A percentile compares a stretch with the other conserved stretches of the same genome.
These are phyloP conservation scores for Crotalus tigris DNA, from an alignment of 2,113 vertebrate species.

Conservation along the genomic window DNA sequence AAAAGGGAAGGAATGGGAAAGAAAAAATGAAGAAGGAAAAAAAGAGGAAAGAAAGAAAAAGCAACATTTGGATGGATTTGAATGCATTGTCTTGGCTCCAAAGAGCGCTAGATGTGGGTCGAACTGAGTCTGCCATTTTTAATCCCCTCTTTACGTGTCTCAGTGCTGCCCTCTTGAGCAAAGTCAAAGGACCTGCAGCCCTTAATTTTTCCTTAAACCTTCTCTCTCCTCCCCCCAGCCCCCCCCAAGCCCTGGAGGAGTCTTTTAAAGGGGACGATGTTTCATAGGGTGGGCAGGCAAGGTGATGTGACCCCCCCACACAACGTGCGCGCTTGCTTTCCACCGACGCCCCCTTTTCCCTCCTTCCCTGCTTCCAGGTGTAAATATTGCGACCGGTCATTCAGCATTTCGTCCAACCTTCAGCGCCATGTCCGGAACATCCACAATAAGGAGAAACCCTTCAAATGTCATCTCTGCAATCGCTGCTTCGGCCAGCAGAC, in stretches of 20 bases:
- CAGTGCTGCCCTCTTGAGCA: slow-evolving; percentile 67
- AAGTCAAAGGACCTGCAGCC: rapidly evolving
- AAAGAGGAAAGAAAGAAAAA: neutral
- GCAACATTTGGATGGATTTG: neutral
- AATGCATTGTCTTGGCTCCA: neutral
- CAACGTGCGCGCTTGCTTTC: too few relatives aligned
- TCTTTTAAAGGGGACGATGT: neutral
- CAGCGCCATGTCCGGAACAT: slow-evolving; percentile 99
- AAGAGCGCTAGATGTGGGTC: neutral
- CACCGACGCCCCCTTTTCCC: neutral
- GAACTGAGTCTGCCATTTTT: neutral
- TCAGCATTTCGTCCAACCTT: slow-evolving; percentile 99
- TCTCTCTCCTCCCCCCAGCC: neutral
- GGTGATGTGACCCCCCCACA: neutral
- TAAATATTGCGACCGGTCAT: slow-evolving; percentile 99
- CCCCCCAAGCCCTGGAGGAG: too few relatives aligned
- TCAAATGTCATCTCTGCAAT: slow-evolving; percentile 98
- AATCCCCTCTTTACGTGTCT: neutral
- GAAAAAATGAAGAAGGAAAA: neutral
- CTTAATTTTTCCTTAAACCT: neutral
- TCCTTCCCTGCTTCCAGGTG: slow-evolving; percentile 77
- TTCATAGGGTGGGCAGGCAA: neutral
- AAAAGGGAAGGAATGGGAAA: too few relatives aligned
- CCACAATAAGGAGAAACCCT: slow-evolving; percentile 99
- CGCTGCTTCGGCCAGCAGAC: slow-evolving; percentile 99